Base-by-base conservation (phyloP, 2,797 vertebrate species). In the Knipowitschia caucasica region DNA sequence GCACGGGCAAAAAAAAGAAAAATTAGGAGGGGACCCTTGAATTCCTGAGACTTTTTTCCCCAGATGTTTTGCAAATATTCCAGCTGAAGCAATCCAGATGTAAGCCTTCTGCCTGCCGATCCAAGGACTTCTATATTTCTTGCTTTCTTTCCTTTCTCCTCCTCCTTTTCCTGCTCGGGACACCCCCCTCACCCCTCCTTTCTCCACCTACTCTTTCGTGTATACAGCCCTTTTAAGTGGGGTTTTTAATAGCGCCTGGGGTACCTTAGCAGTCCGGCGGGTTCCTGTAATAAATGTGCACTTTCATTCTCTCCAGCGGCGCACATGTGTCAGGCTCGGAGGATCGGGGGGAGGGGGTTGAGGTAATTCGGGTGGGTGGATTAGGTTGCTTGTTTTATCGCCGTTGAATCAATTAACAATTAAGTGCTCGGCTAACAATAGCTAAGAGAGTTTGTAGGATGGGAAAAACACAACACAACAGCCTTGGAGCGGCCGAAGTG, bases 61-160 rank as follows among this genome's bases (percentile, higher is more conserved):
- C 88, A 92, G 89, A 91, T 89, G 88, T 88, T 89, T 73, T 73
- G 60, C 77, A 89, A 88, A 88, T 87, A 86, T 81, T 86, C 83
- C 71, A 9, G 64, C 72, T 89, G 85, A 88, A 84, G 75, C 78
- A 63, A 85, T 90, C 90, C 90, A 92, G 91, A 91, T 91, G 90
- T 89, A 81, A 80, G 73, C 69, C 62, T 78, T 71, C 67, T 65
- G 64, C 73, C 43, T 20, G 8, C 59, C 11, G 64, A 66, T 79
- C 73, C 63, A 73, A 65, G 58, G 66, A 72, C 66, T 81, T 68
- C 57, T 73, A 72, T 80, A 59, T 66, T 50, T 51, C 61, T 47
- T 46, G 59, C 29, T 47, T 31, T 62, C 62, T 5, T 6, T 50
- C 10, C 59, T 69, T 4, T 23, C 24, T 34, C 31, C 12, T 8